Percentiles rank a stretch among this genome's conserved stretches.
phyloP scores from a whole-genome alignment of 2,113 vertebrate genomes.

The Alouatta palliata region DNA sequence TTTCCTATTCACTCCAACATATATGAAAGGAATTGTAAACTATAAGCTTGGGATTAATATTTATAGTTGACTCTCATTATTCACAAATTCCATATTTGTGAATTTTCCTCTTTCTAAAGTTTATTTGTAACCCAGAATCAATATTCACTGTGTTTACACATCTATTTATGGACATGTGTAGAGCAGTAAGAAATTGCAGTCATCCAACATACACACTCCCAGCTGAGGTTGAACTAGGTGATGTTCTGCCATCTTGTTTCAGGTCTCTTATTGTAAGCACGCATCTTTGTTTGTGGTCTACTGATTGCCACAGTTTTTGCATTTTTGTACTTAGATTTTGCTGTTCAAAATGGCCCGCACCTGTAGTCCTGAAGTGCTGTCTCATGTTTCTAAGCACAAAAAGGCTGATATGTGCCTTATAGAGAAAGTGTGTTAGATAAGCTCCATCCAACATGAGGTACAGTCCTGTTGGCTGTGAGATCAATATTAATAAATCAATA shows the following conservation, averaged over 20 bases:
- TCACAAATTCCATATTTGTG: not conserved
- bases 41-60: not conserved
- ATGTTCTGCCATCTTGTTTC: not conserved
- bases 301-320: not conserved
- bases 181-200: not conserved
- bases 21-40: not conserved
- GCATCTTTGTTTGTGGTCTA: not conserved
- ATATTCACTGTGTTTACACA: not conserved
- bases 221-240: not conserved
- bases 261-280: not conserved
- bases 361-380: not conserved
- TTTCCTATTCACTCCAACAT: not conserved
- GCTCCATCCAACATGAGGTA: not conserved
- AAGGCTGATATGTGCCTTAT: not conserved
- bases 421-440: not conserved
- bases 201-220: not conserved
- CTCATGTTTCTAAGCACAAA: not conserved
- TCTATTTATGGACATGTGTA: not conserved
- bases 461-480: not conserved
- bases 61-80: not conserved
- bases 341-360: not conserved
- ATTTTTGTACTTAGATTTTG: not conserved
- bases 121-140: not conserved
- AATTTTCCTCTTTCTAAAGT: not conserved
- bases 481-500: not conserved